A percentile compares a stretch with the other conserved stretches of the same genome.
phyloP scores from a whole-genome alignment of 2,113 vertebrate genomes.

The Bufo bufo region DNA sequence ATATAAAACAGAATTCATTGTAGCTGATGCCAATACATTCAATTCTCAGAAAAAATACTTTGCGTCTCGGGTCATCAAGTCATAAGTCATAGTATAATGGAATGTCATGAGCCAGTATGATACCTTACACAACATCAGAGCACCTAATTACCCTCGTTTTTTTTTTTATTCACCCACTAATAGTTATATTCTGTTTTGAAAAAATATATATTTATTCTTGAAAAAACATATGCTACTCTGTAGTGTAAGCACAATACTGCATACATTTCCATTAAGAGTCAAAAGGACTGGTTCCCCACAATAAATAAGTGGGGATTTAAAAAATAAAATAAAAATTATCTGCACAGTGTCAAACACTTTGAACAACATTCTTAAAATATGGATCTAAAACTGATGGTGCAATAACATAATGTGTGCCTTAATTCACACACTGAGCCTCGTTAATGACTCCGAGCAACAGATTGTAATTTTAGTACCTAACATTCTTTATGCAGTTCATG shows the following conservation, averaged over 20 bases:
- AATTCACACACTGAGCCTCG: neutral
- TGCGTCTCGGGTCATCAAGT: neutral
- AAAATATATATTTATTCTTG: constrained; percentile 49
- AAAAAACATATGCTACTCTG: constrained; percentile 27
- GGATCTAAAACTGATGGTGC: constrained; percentile 3
- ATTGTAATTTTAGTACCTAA: constrained; percentile 37
- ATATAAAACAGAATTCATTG: neutral
- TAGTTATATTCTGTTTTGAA: constrained; percentile 37
- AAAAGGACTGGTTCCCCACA: constrained; percentile 19
- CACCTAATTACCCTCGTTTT: neutral
- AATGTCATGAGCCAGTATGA: neutral
- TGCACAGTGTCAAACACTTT: constrained; percentile 23
- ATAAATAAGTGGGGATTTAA: neutral
- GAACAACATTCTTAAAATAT: neutral
- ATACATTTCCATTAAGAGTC: constrained; percentile 30
- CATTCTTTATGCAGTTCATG: constrained; percentile 20
- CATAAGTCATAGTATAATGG: neutral
- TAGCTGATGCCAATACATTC: neutral
- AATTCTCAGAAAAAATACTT: neutral
- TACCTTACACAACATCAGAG: neutral
- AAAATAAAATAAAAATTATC: neutral
- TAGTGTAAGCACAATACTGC: constrained; percentile 41
- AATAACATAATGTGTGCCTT: neutral
- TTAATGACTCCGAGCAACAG: constrained; percentile 6
- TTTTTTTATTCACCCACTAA: constrained; percentile 3